Evolutionary conservation across 2,113 vertebrate species (phyloP).

Genomic region (Ageneiosus marmoratus): DNA sequence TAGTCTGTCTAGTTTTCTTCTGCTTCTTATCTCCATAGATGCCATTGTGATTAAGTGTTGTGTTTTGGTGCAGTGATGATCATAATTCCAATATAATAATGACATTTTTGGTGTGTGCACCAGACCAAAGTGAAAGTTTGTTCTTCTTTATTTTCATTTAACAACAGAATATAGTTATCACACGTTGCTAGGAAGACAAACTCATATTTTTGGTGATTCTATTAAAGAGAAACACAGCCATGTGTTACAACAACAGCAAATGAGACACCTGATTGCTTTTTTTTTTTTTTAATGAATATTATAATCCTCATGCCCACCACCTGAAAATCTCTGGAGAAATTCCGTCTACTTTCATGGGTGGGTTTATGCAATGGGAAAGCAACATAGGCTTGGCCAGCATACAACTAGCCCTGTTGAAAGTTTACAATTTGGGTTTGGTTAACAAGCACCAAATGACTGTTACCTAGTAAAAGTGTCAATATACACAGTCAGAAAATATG

Average conservation of each 20-base stretch:
- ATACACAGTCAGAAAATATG: background rate
- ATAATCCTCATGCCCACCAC: background rate
- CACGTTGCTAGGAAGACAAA: background rate
- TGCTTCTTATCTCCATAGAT: background rate
- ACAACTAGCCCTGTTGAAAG: no score
- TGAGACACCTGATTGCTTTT: no score
- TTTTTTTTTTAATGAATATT: background rate
- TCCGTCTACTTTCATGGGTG: background rate
- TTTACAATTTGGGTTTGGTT: no score
- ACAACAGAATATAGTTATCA: no score
- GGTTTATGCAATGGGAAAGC: background rate
- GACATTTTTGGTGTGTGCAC: background rate
- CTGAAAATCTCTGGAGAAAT: background rate
- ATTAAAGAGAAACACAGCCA: background rate
- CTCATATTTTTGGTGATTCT: background rate
- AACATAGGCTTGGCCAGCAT: no score
- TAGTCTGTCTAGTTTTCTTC: background rate
- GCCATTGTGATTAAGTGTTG: background rate
- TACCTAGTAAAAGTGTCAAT: background rate
- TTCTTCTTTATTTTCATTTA: background rate
- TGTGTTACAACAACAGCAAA: background rate
- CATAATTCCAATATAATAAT: background rate
- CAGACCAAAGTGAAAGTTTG: background rate
- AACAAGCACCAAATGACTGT: background rate
- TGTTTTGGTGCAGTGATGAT: background rate